Percentiles rank a stretch among this genome's conserved stretches.
phyloP scores from a whole-genome alignment of 1,140 invertebrate species.

The Papilio machaon region DNA sequence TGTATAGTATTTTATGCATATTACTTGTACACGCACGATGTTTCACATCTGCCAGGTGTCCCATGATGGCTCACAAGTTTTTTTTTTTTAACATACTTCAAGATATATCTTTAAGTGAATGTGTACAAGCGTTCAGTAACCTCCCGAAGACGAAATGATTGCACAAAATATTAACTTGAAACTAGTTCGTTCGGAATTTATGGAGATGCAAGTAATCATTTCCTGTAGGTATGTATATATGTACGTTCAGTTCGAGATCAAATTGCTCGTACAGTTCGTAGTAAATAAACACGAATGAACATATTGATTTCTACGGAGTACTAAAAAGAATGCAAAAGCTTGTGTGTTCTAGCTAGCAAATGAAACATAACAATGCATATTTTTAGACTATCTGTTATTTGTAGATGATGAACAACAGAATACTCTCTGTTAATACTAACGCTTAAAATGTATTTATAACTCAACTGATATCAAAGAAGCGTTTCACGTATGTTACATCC shows the following conservation, averaged over 20 bases:
- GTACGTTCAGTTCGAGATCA: not conserved
- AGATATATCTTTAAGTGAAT: no score
- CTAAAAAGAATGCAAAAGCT: slow-evolving; percentile 25
- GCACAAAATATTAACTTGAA: not conserved
- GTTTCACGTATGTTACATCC: not conserved
- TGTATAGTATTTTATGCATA: no score
- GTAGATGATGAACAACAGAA: slow-evolving; percentile 35
- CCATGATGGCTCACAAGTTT: no score
- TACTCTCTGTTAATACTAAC: slow-evolving; percentile 12
- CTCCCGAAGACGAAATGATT: not conserved
- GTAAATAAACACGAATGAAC: slow-evolving; percentile 6
- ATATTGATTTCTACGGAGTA: not conserved
- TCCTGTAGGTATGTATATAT: not conserved
- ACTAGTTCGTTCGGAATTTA: not conserved
- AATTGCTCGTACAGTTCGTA: slow-evolving; percentile 4
- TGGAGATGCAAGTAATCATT: not conserved
- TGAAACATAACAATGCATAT: slow-evolving; percentile 32
- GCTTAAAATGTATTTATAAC: slow-evolving; percentile 24
- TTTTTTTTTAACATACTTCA: no score
- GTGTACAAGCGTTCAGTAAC: not conserved
- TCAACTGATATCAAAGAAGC: not conserved
- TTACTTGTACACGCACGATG: no score
- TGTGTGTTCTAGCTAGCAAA: not conserved
- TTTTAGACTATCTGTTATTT: slow-evolving; percentile 34
- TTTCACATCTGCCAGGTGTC: no score